Percentiles rank a stretch among this genome's conserved stretches.
Evolutionary conservation across 2,113 vertebrate genomes (phyloP).

Genomic region (Corydoras sp.): DNA sequence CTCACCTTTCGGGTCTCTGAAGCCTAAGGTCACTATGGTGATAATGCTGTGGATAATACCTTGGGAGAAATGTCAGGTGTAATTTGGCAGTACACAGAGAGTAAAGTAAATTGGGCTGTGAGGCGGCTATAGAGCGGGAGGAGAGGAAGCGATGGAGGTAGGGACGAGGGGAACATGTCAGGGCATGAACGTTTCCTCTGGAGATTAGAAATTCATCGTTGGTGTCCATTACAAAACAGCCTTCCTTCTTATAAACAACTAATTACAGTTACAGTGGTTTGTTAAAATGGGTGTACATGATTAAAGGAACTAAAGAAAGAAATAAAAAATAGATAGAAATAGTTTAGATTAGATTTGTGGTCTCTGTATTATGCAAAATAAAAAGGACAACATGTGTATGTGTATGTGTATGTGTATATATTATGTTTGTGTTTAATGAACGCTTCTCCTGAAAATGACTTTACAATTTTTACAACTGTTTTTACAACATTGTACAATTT

Average conservation of each 20-base stretch:
- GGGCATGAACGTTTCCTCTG: conserved; percentile 38
- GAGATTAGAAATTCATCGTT: conserved; percentile 28
- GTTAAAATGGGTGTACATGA: no score
- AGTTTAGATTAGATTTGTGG: no score
- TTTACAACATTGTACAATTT: no score
- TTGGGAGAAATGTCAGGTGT: conserved; percentile 31
- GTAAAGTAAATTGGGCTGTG: conserved; percentile 33
- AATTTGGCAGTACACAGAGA: conserved; percentile 35
- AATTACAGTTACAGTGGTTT: no score
- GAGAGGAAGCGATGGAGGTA: conserved; percentile 12
- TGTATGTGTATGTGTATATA: no score
- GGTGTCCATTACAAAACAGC: conserved; percentile 31
- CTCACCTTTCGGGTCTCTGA: conserved; percentile 9
- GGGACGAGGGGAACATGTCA: conserved; percentile 35
- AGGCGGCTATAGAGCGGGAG: conserved; percentile 11
- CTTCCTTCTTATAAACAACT: not conserved
- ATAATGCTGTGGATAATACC: conserved; percentile 28
- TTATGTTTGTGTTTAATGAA: no score
- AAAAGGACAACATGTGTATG: no score
- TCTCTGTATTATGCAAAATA: no score
- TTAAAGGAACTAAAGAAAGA: no score
- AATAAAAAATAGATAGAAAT: no score
- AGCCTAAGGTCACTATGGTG: conserved; percentile 35
- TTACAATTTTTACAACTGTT: no score
- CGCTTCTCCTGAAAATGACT: no score